Base-by-base conservation (phyloP, 1,140 invertebrate species). In the Marisa cornuarietis region DNA sequence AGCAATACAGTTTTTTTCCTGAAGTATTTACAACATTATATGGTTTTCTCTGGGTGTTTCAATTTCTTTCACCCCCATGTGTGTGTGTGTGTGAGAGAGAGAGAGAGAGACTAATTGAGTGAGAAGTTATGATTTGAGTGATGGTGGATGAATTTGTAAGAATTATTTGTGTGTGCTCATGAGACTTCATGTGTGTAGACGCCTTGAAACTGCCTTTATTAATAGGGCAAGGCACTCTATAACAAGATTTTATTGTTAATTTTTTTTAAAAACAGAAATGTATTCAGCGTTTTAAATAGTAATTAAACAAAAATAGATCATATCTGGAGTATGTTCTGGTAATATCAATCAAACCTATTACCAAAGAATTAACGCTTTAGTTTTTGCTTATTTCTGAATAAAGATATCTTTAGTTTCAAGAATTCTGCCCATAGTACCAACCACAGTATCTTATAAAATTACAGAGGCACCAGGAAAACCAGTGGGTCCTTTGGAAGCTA, bases 401-500 rank as follows among this genome's bases (percentile, higher is more conserved):
- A n/a, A 18, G 18, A 63, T 18, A 63, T 63, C 22, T 31, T 16
- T 31, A 69, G 22, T 31, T 24, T 5, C 68, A 22, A 24, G 22
- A 16, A 14, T 31, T n/a, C 31, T 22, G 68, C 4, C 26, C 31
- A 42, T 42, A 6, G 31, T 42, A 42, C 31, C 31, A 58, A 58
- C 54, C 54, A 58, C 54, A 58, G 11, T 58, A 18, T 18, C 54
- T 14, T 58, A 18, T 58, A 8, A 58, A 14, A 18, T 95, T 99
- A 83, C 72, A 88, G 87, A 78, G 80, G 85, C 84, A 52, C 94
- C 85, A 95, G 95, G 90, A 95, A 96, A 81, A 94, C 95, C 98
- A 73, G 96, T 98, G 85, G 97, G 97, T 69, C 97, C 97, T 8
- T 93, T 99, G 0, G 95, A 97, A 91, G 96, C 98, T 62, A 93